These are phyloP conservation scores for Montipora cactus DNA, from an alignment of 64 coral and sea anemone genomes.

Conservation along the genomic window DNA sequence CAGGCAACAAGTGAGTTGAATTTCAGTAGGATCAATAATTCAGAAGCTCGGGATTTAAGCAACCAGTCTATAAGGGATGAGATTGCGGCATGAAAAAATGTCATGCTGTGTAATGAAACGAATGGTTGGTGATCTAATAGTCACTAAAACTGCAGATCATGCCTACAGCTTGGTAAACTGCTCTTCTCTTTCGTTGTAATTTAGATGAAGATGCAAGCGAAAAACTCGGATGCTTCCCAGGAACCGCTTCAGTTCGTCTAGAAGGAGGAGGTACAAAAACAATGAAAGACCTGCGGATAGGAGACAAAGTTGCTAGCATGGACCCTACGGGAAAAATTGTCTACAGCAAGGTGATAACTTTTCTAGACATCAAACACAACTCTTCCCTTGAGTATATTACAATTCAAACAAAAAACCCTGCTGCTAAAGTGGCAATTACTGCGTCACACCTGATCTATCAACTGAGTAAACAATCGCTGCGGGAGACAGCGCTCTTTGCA, in stretches of 20 bases:
- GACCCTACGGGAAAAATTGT: constrained; percentile 64
- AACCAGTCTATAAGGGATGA: too few species aligned
- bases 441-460: constrained; percentile 91
- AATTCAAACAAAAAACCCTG: constrained; percentile 65
- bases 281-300: constrained; percentile 72
- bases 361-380: constrained; percentile 78
- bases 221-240: constrained; percentile 67
- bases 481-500: constrained; percentile 55
- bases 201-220: constrained; percentile 30
- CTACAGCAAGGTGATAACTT: constrained; percentile 77
- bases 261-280: constrained; percentile 57
- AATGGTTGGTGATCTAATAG: too few species aligned
- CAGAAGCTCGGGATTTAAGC: too few species aligned
- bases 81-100: too few species aligned
- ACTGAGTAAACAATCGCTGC: constrained; percentile 82
- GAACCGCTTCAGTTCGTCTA: constrained; percentile 52
- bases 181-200: constrained; percentile 3
- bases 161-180: not conserved
- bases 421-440: constrained; percentile 75
- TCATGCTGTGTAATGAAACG: too few species aligned
- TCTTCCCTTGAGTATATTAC: constrained; percentile 25
- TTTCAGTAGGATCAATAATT: too few species aligned
- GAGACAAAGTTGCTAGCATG: constrained; percentile 79
- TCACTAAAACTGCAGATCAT: not conserved
- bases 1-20: too few species aligned